phyloP scores from a whole-genome alignment of 2,797 vertebrate species.

The Cyprinodon diabolis region DNA sequence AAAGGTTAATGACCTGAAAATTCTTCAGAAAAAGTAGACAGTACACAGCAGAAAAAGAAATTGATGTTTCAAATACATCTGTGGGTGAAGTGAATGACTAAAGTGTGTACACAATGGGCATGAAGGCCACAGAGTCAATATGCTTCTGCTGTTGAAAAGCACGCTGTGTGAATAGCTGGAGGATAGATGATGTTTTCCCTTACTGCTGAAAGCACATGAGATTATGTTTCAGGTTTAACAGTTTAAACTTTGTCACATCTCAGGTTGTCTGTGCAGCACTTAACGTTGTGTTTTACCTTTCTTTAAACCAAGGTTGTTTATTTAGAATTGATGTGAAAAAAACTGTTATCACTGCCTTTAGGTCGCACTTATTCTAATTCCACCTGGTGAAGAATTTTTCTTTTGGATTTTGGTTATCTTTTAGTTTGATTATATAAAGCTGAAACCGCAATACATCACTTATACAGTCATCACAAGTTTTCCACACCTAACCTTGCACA shows the following conservation, averaged over 20 bases:
- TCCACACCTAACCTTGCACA: neutral
- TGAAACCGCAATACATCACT: neutral
- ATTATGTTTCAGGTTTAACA: conserved; percentile 29
- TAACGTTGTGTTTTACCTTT: conserved; percentile 16
- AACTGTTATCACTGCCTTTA: neutral
- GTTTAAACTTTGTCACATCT: conserved; percentile 44
- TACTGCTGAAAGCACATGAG: conserved; percentile 37
- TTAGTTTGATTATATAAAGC: neutral
- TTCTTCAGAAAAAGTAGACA: conserved; percentile 3
- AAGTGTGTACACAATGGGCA: conserved; percentile 51
- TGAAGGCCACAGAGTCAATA: conserved; percentile 59
- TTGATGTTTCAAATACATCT: conserved; percentile 51
- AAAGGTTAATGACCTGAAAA: conserved; percentile 25
- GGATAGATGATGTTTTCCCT: conserved; percentile 35
- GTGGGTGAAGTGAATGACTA: conserved; percentile 58
- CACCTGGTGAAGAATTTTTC: neutral
- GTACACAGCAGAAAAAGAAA: conserved; percentile 30
- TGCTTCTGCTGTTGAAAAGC: conserved; percentile 20
- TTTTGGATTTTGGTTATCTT: neutral
- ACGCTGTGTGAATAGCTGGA: conserved; percentile 37
- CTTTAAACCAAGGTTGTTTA: conserved; percentile 23
- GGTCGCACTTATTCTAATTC: neutral
- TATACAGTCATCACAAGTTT: neutral
- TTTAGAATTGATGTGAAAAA: neutral
- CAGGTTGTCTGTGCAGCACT: conserved; percentile 17